These are phyloP conservation scores for Epizoanthus rinbou DNA, from an alignment of 92 coral and sea anemone genomes.

Conservation along the genomic window DNA sequence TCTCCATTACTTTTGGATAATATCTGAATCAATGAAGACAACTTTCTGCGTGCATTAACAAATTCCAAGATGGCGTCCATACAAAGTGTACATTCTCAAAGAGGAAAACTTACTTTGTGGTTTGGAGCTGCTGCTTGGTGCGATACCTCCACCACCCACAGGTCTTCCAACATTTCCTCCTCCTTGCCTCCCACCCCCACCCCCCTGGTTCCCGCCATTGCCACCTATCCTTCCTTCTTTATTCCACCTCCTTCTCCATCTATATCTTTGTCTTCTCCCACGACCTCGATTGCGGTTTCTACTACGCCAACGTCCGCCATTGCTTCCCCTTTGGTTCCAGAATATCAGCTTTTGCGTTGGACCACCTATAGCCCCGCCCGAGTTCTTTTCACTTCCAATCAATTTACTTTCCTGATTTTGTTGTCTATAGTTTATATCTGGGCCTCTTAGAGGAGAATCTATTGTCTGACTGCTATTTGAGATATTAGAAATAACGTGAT, in stretches of 20 bases:
- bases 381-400: not conserved
- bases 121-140: not conserved
- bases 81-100: no score
- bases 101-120: constrained; percentile 1
- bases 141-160: not conserved
- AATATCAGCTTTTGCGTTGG: not conserved
- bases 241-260: constrained; percentile 1
- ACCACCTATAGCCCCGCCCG: not conserved
- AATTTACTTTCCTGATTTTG: not conserved
- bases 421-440: not conserved
- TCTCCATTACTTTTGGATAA: no score
- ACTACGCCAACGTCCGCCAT: constrained; percentile 5
- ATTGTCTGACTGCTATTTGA: not conserved
- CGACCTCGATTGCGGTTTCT: constrained; percentile 5
- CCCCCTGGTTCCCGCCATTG: not conserved
- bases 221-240: not conserved
- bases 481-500: not conserved
- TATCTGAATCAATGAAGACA: no score
- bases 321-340: not conserved
- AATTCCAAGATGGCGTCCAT: no score
- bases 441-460: not conserved
- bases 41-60: no score
- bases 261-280: not conserved
- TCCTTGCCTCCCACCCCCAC: not conserved
- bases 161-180: no score